Base-by-base conservation (phyloP, 2,888 invertebrate species). In the Lathronympha strigana region DNA sequence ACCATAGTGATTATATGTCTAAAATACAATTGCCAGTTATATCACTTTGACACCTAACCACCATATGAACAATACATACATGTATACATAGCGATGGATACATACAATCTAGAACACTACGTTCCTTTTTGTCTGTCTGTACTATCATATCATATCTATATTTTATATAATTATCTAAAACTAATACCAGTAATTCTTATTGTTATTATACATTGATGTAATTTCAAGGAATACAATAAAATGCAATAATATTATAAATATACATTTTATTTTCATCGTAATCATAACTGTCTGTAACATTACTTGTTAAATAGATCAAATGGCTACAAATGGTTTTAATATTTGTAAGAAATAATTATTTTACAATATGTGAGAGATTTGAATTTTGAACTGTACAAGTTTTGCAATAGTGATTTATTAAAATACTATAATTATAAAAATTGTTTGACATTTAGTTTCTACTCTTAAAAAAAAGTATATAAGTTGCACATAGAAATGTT, bases 201-300 rank as follows among this genome's bases (percentile, higher is more conserved):
- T 17, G 40, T 40, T 40, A 17, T 17, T 40, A 17, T 17, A 43
- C 0, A 17, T 19, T 19, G 36, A 36, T 36, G n/a, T 36, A 36
- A 43, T 6, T 31, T 3, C 8, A 8, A 8, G 2, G 11, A 23
- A 47, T 38, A 11, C 11, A 55, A 55, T 40, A 28, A 55, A 55
- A 43, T 43, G 43, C 55, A 17, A 25, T 25, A 17, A 3, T 3
- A 36, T 38, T n/a, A 38, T 38, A 23, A 38, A 6, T 40, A 40
- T 11, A 25, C 1, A 45, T 21, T 57, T 57, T 57, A 57, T 57
- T 57, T 9, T 31, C 28, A 45, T 57, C 21, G 13, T 21, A 55
- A 28, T 19, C 9, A 33, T 19, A 17, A 25, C 4, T 53, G n/a
- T 13, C 13, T 47, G n/a, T 23, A 19, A 40, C 8, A 5, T 38